These are phyloP conservation scores for Adrianichthys oophorus DNA, from an alignment of 2,797 vertebrate species.

Conservation along the genomic window DNA sequence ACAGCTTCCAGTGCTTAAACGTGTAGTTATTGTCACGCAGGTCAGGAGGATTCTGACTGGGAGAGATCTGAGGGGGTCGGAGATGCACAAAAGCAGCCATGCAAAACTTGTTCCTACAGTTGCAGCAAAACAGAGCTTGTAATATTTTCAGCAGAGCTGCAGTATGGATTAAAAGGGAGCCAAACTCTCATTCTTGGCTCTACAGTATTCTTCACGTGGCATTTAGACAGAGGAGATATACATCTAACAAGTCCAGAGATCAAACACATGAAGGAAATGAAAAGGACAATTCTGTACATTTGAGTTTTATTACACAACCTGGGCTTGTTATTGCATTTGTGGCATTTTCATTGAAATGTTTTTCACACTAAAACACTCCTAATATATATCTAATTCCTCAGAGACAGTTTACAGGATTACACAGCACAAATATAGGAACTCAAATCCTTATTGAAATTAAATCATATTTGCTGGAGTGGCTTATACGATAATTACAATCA, in stretches of 20 bases:
- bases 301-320: constrained; percentile 4
- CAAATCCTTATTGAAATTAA: constrained; percentile 33
- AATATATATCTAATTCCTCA: constrained; percentile 13
- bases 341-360: constrained; percentile 4
- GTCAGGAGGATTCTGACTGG: constrained; percentile 40
- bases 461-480: constrained; percentile 50
- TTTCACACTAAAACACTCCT: constrained; percentile 9
- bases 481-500: constrained; percentile 54
- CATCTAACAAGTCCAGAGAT: constrained; percentile 10
- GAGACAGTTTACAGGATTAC: constrained; percentile 1
- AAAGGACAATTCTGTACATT: constrained; percentile 11
- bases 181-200: background rate
- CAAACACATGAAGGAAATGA: constrained; percentile 3
- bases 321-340: constrained; percentile 8
- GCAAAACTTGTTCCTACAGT: constrained; percentile 7
- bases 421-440: constrained; percentile 17
- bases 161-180: constrained; percentile 1
- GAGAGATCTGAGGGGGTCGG: constrained; percentile 33
- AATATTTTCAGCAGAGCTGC: constrained; percentile 1
- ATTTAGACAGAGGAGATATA: constrained; percentile 12
- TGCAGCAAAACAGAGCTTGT: constrained; percentile 25
- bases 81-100: constrained; percentile 11
- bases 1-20: constrained; percentile 25
- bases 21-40: constrained; percentile 19
- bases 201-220: background rate